Evolutionary conservation across 1,140 invertebrate species (phyloP), one percentile per base, ranked within the genome.

Genomic region (Heterodera carotae): DNA sequence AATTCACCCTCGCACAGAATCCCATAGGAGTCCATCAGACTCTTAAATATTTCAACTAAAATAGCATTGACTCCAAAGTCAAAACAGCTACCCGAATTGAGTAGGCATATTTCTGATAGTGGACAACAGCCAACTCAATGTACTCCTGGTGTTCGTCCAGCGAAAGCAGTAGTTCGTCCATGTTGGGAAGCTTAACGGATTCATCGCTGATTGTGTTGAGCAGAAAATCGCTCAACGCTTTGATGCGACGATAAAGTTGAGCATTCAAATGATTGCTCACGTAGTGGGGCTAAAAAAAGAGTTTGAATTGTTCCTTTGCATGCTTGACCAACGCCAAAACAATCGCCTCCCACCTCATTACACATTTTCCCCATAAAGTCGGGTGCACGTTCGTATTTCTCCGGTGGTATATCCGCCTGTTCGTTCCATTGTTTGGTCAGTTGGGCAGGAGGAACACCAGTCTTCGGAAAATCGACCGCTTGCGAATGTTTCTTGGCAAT

Each of bases 381-480:
- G 3, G 86, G 86, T 36, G 81, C 83, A 7, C 80, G 33, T 36
- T 81, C 78, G n/a, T 79, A 82, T 64, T 70, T 83, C 75, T 86
- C 84, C 29, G 78, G 76, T 18, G 81, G 75, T 5, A 43, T 18
- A 36, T 83, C 81, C 4, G 29, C 31, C 36, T 1, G 22, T 29
- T 43, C 60, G 18, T 34, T 67, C 69, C 77, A 78, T 18, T 75
- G 39, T 0, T 36, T 83, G 29, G 27, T 68, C 27, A 71, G 56
- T 48, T 43, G 73, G 64, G n/a, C 56, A 4, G 81, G 68, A 15
- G 33, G 70, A 12, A 62, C 33, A 12, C 86, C 86, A n/a, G 80
- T 84, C 67, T 88, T 88, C 2, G 82, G 80, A 75, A 83, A 88
- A 70, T 88, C 86, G 1, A 88, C 78, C 15, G 83, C 82, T 22